phyloP scores from a whole-genome alignment of 2,888 invertebrate genomes.

The Dugesia japonica region DNA sequence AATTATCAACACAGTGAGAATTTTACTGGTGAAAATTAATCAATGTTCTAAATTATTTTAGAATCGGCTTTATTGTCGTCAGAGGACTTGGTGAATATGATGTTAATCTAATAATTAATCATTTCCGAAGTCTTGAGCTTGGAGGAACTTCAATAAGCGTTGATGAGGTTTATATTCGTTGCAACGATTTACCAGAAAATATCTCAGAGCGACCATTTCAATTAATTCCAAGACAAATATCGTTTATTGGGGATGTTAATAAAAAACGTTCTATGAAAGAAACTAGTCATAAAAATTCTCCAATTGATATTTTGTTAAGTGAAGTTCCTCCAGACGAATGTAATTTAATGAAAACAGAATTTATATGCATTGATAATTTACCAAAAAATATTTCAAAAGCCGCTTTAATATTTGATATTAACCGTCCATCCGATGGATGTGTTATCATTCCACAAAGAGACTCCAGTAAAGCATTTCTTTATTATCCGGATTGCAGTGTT shows the following conservation, averaged over 20 bases:
- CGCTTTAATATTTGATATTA: not conserved
- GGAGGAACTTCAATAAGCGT: not conserved
- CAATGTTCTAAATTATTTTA: not conserved
- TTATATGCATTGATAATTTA: not conserved
- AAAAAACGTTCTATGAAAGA: not conserved
- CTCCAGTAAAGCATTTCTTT: not conserved
- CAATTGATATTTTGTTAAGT: not conserved
- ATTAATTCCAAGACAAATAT: not conserved
- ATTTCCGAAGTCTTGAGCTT: not conserved
- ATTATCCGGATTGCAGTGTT: not conserved
- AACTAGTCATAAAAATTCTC: not conserved
- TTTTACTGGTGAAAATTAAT: not conserved
- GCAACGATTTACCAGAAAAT: not conserved
- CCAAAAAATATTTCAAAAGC: conserved; percentile 12
- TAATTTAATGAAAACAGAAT: conserved; percentile 1
- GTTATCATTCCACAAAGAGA: not conserved
- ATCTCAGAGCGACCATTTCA: not conserved
- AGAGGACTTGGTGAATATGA: not conserved
- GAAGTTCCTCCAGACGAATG: not conserved
- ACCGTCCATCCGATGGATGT: not conserved
- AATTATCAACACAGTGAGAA: not conserved
- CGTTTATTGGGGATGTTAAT: not conserved
- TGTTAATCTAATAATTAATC: not conserved
- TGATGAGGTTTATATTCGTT: conserved; percentile 1
- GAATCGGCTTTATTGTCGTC: not conserved